Percentiles rank a stretch among this genome's conserved stretches.
Evolutionary conservation across 2,113 vertebrate genomes (phyloP).

Genomic region (Melanotaenia duboulayi): DNA sequence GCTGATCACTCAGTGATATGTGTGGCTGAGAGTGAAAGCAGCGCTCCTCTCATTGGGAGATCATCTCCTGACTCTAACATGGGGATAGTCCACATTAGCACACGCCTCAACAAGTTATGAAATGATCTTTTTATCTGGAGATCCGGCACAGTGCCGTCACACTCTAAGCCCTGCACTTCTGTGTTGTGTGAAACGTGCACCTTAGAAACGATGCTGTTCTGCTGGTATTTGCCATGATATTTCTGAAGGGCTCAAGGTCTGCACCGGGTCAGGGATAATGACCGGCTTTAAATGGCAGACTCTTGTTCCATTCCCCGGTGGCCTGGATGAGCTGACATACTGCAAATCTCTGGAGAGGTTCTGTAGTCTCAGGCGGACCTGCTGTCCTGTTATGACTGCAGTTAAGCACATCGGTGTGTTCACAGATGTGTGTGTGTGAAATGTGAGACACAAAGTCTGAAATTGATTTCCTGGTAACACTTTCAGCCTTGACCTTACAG

Average conservation of each 20-base stretch:
- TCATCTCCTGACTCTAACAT: too few relatives aligned
- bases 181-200: neutral
- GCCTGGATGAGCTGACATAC: slow-evolving; percentile 10
- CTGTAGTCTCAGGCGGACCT: slow-evolving; percentile 41
- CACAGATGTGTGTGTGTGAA: slow-evolving; percentile 16
- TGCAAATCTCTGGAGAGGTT: slow-evolving; percentile 55
- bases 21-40: too few relatives aligned
- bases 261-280: slow-evolving; percentile 60
- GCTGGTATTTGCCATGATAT: slow-evolving; percentile 73
- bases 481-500: slow-evolving; percentile 46
- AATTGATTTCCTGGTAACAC: slow-evolving; percentile 47
- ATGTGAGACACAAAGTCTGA: slow-evolving; percentile 3
- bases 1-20: too few relatives aligned
- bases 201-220: neutral
- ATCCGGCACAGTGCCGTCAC: too few relatives aligned
- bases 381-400: slow-evolving; percentile 16
- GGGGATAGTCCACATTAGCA: too few relatives aligned
- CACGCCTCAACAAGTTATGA: too few relatives aligned
- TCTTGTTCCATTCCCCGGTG: slow-evolving; percentile 45
- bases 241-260: slow-evolving; percentile 61
- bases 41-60: too few relatives aligned
- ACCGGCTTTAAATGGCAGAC: slow-evolving; percentile 75
- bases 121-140: too few relatives aligned
- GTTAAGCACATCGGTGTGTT: slow-evolving; percentile 5
- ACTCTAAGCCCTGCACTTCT: neutral